A percentile compares a stretch with the other conserved stretches of the same genome.
Conservation (phyloP, 30 jellyfish, hydroid and myxozoan species). For the Turritopsis rubra region DNA sequence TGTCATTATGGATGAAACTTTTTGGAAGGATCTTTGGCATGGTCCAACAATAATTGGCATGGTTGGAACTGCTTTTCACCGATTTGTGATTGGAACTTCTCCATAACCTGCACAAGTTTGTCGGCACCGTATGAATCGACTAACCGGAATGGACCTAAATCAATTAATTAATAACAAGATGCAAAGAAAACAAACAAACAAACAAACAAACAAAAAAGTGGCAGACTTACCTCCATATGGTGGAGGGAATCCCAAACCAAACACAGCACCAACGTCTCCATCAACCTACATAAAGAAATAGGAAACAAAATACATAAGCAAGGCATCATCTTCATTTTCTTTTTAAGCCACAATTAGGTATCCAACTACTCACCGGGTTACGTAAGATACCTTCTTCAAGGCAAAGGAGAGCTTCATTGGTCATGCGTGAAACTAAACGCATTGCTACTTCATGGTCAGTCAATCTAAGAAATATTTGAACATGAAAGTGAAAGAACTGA, state of each 20-base stretch:
- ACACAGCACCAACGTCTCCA: slow-evolving; percentile 98
- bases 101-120: slow-evolving; percentile 60
- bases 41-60: slow-evolving; percentile 64
- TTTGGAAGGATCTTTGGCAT: slow-evolving; percentile 75
- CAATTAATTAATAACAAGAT: background rate
- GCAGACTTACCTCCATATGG: slow-evolving; percentile 84
- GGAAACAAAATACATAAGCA: background rate
- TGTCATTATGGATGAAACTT: slow-evolving; percentile 17
- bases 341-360: no score
- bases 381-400: slow-evolving; percentile 85
- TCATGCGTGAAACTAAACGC: slow-evolving; percentile 80
- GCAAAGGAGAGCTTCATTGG: slow-evolving; percentile 84
- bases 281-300: slow-evolving; percentile 43
- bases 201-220: background rate
- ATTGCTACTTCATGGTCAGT: slow-evolving; percentile 59
- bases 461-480: slow-evolving; percentile 27
- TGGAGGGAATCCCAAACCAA: slow-evolving; percentile 97
- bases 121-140: slow-evolving; percentile 88
- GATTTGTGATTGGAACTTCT: slow-evolving; percentile 45
- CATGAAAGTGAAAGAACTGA: background rate
- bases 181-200: no score
- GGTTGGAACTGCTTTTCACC: slow-evolving; percentile 85
- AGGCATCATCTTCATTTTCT: no score
- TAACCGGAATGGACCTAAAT: slow-evolving; percentile 76
- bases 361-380: slow-evolving; percentile 65